Conservation (phyloP, 1,140 invertebrate species). For the Magallana ariakensis region DNA sequence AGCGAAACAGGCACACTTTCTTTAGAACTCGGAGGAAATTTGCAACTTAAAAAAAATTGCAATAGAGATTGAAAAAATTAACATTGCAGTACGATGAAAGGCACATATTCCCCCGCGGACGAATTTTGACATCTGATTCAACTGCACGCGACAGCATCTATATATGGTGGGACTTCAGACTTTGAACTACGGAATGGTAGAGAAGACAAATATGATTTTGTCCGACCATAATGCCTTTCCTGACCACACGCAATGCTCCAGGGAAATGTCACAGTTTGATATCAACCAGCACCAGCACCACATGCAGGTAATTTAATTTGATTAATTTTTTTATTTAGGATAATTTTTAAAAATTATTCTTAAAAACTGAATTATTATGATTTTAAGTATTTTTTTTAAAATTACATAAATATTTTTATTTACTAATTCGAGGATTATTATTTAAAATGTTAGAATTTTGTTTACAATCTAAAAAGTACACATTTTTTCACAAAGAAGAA, state of each 20-base stretch:
- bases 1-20: neutral
- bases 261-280: slow-evolving; percentile 20
- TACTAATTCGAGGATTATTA: neutral
- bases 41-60: slow-evolving; percentile 5
- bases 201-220: slow-evolving; percentile 31
- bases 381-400: neutral
- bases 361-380: neutral
- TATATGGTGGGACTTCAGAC: slow-evolving; percentile 34
- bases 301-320: neutral
- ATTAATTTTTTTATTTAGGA: neutral
- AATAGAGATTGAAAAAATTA: neutral
- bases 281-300: neutral
- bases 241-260: slow-evolving; percentile 2
- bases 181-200: slow-evolving; percentile 35
- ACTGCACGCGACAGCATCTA: slow-evolving; percentile 3
- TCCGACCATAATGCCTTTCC: neutral
- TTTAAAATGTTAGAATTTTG: neutral
- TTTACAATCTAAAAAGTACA: neutral
- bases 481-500: too few relatives aligned
- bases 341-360: neutral
- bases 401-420: neutral
- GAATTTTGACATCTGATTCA: slow-evolving; percentile 12
- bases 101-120: slow-evolving; percentile 1
- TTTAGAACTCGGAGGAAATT: neutral
- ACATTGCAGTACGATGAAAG: neutral